Evolutionary conservation across 1,140 invertebrate genomes (phyloP).

Genomic region (Stegodyphus dumicola): DNA sequence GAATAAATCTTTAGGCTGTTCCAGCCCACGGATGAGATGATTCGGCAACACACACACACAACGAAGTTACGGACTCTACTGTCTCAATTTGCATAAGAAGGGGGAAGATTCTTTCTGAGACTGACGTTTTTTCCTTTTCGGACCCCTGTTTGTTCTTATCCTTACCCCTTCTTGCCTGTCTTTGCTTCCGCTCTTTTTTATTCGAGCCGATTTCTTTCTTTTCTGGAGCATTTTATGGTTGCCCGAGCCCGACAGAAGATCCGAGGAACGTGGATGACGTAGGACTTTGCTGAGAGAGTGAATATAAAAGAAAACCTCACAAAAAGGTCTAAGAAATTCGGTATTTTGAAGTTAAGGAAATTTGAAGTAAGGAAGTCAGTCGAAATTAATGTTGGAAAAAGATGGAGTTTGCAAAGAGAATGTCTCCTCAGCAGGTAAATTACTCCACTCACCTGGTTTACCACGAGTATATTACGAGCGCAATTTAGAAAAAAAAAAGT

Average conservation of each 20-base stretch:
- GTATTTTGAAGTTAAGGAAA: no score
- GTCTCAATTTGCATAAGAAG: slow-evolving; percentile 41
- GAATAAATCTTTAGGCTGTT: slow-evolving; percentile 38
- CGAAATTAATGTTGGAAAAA: no score
- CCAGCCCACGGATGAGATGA: slow-evolving; percentile 23
- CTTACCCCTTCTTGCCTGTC: neutral
- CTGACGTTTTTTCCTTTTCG: slow-evolving; percentile 18
- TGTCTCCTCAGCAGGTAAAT: no score
- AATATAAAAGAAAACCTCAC: slow-evolving; percentile 26
- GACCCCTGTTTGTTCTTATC: slow-evolving; percentile 22
- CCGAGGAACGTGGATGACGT: neutral
- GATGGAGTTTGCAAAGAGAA: no score
- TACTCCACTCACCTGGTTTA: no score
- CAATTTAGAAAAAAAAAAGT: no score
- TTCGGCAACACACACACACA: slow-evolving; percentile 18
- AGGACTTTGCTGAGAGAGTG: slow-evolving; percentile 38
- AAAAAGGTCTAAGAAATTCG: neutral
- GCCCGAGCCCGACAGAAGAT: slow-evolving; percentile 6
- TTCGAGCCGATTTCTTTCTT: neutral
- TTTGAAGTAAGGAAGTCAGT: no score
- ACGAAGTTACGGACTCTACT: slow-evolving; percentile 28
- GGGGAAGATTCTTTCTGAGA: slow-evolving; percentile 3
- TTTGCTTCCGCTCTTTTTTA: neutral
- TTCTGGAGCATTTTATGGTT: slow-evolving; percentile 20
- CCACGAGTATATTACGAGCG: no score